Percentiles rank a stretch among this genome's conserved stretches.
These are phyloP conservation scores for Conistra vaccinii DNA, from an alignment of 2,888 invertebrate species.

Conservation along the genomic window DNA sequence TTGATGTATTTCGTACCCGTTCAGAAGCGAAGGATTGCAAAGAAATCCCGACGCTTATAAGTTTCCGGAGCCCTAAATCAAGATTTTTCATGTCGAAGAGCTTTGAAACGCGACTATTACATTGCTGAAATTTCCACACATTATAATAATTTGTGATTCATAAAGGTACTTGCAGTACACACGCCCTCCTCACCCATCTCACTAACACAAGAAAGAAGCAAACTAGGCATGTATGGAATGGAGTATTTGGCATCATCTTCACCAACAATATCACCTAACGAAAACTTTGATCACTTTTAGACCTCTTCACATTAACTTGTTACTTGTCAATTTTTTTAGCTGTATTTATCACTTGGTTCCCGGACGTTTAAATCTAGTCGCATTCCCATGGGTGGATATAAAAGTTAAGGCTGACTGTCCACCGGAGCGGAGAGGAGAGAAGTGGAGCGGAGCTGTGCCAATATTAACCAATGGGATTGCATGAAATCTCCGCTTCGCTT, in stretches of 20 bases:
- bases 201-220: conserved; percentile 6
- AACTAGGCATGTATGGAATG: conserved; percentile 16
- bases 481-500: too few species aligned
- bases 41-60: too few species aligned
- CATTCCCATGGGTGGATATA: too few species aligned
- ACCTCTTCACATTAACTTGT: neutral
- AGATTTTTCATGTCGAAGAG: neutral
- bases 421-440: too few species aligned
- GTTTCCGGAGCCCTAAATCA: neutral
- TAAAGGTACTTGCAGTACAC: conserved; percentile 20
- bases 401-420: too few species aligned
- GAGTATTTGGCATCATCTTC: neutral
- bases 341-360: neutral
- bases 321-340: neutral
- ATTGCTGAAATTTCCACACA: neutral
- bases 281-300: conserved; percentile 12
- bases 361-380: too few species aligned
- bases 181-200: neutral
- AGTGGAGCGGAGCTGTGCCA: too few species aligned
- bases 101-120: neutral
- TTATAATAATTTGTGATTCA: conserved; percentile 9
- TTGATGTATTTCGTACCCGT: neutral
- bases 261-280: neutral
- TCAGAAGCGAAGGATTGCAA: too few species aligned
- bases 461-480: too few species aligned